These are phyloP conservation scores for Holotrichia oblita DNA, from an alignment of 1,140 invertebrate genomes.

Conservation along the genomic window DNA sequence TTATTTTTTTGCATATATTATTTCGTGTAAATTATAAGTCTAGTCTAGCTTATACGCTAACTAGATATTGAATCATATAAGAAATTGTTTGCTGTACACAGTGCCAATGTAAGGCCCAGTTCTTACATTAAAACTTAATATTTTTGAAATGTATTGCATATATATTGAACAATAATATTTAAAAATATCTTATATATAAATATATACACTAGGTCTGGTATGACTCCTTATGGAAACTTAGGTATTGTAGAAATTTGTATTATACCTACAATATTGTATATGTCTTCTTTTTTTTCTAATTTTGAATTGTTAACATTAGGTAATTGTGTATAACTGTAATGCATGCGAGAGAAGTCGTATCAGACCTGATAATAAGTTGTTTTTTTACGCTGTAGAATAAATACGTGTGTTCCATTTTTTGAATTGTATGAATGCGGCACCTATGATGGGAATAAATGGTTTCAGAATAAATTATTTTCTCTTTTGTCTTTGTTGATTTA, in stretches of 20 bases:
- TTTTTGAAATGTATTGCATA: constrained; percentile 33
- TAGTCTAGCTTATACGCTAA: constrained; percentile 41
- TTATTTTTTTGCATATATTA: constrained; percentile 22
- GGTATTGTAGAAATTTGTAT: neutral
- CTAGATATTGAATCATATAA: constrained; percentile 39
- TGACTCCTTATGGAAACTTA: neutral
- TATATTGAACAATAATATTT: constrained; percentile 38
- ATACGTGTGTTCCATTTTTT: constrained; percentile 38
- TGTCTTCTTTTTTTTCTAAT: neutral
- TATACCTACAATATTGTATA: neutral
- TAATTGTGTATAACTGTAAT: constrained; percentile 3
- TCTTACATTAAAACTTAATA: constrained; percentile 39
- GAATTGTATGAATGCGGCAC: constrained; percentile 41
- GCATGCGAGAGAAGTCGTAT: neutral
- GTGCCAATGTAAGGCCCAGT: constrained; percentile 39
- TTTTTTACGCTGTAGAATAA: constrained; percentile 37
- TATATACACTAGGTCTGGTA: constrained; percentile 20
- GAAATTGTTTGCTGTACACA: constrained; percentile 40
- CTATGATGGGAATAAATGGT: constrained; percentile 41
- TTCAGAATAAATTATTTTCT: constrained; percentile 36
- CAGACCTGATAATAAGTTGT: constrained; percentile 14
- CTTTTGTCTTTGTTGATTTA: neutral
- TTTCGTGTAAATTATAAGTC: constrained; percentile 31
- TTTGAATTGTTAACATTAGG: constrained; percentile 21
- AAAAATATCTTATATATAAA: constrained; percentile 27